Conservation (phyloP, 2,888 invertebrate species). For the Ceramica pisi region DNA sequence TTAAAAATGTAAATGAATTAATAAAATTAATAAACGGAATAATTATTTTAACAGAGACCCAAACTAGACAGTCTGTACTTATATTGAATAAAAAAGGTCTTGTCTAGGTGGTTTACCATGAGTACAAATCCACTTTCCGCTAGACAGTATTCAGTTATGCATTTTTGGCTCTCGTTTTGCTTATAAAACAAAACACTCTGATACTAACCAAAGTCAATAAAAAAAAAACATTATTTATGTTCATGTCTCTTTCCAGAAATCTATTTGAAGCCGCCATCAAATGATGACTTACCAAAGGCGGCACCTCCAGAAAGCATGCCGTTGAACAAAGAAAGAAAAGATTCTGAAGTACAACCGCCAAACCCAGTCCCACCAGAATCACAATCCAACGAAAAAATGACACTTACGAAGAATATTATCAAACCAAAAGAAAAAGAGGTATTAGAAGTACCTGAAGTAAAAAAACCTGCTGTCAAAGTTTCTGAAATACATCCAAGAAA, state of each 20-base stretch:
- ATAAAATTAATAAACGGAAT: no score
- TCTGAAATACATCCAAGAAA: constrained; percentile 82
- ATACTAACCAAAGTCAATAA: background rate
- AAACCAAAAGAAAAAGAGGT: constrained; percentile 78
- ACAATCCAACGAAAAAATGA: constrained; percentile 81
- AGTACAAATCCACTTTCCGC: no score
- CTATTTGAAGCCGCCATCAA: constrained; percentile 71
- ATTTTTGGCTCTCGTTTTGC: background rate
- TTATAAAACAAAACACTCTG: background rate
- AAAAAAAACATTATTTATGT: background rate
- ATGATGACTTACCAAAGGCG: constrained; percentile 65
- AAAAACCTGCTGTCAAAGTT: constrained; percentile 72
- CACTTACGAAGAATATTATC: constrained; percentile 69
- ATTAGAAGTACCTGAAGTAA: constrained; percentile 73
- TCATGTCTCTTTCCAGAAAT: constrained; percentile 69
- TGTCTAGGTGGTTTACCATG: no score
- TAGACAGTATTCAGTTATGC: no score
- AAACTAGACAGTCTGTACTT: no score
- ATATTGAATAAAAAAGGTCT: no score
- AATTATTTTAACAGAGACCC: no score
- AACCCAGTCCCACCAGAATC: constrained; percentile 87
- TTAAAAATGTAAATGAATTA: no score
- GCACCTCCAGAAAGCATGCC: constrained; percentile 57
- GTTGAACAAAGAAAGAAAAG: constrained; percentile 73
- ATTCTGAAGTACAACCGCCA: constrained; percentile 87